Percentiles rank a stretch among this genome's conserved stretches.
Conservation (phyloP, 2,888 invertebrate genomes). For the Drosophila longiperda region DNA sequence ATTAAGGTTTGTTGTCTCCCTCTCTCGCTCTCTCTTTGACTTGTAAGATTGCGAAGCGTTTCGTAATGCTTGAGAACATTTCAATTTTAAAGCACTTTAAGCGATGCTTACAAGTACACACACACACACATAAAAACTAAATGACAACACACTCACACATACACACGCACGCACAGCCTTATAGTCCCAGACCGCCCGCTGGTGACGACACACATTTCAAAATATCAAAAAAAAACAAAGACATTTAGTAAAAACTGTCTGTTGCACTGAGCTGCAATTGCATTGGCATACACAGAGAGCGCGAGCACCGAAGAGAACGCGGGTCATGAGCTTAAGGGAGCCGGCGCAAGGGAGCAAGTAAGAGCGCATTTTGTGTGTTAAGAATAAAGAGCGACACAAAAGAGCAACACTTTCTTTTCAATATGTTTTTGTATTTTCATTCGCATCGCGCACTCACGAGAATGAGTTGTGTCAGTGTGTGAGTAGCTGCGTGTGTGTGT, state of each 20-base stretch:
- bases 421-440: conserved; percentile 69
- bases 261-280: conserved; percentile 56
- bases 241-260: conserved; percentile 28
- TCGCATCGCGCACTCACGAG: conserved; percentile 49
- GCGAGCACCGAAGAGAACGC: conserved; percentile 22
- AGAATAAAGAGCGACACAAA: conserved; percentile 47
- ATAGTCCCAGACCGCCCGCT: conserved; percentile 32
- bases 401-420: conserved; percentile 68
- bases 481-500: conserved; percentile 29
- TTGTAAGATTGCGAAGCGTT: conserved; percentile 19
- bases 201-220: conserved; percentile 78
- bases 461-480: conserved; percentile 39
- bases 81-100: conserved; percentile 63
- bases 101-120: conserved; percentile 27
- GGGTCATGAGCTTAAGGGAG: conserved; percentile 27
- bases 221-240: conserved; percentile 33
- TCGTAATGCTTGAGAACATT: conserved; percentile 58
- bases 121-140: not conserved
- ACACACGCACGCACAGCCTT: conserved; percentile 1
- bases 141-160: conserved; percentile 7
- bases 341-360: not conserved
- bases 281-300: conserved; percentile 16
- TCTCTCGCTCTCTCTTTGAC: not conserved
- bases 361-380: conserved; percentile 1
- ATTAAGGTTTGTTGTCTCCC: conserved; percentile 58